A percentile compares a stretch with the other conserved stretches of the same genome.
Evolutionary conservation across 2,113 vertebrate genomes (phyloP).

Genomic region (Sinocyclocheilus maitianheensis): DNA sequence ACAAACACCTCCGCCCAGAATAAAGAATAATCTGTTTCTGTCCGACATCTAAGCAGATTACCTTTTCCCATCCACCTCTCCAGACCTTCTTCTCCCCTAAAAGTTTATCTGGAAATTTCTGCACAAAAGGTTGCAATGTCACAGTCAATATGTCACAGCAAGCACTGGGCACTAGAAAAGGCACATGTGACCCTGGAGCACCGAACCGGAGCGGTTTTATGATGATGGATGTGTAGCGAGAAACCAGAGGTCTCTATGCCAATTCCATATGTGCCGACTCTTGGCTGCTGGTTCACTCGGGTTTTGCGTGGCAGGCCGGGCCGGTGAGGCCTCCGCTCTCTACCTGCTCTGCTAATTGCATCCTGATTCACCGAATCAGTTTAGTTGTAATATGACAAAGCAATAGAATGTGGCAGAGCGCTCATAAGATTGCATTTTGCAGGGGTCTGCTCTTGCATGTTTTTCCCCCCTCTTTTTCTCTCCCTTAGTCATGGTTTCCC

Average conservation of each 20-base stretch:
- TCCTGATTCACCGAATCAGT: conserved; percentile 36
- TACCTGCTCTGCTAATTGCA: conserved; percentile 4
- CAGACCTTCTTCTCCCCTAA: background rate
- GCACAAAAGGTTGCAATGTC: conserved; percentile 66
- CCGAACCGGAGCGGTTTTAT: conserved; percentile 23
- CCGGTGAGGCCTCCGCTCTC: background rate
- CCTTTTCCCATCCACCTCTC: conserved; percentile 44
- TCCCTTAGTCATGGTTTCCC: background rate
- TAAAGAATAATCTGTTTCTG: background rate
- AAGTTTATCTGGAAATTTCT: conserved; percentile 60
- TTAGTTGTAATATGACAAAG: conserved; percentile 73
- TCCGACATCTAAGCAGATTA: conserved; percentile 65
- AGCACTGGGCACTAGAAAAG: conserved; percentile 52
- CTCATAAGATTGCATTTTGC: conserved; percentile 75
- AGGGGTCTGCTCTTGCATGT: conserved; percentile 47
- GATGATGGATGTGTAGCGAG: background rate
- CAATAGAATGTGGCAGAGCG: conserved; percentile 73
- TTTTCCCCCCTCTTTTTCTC: conserved; percentile 26
- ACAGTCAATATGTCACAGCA: conserved; percentile 60
- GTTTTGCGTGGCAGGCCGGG: conserved; percentile 19
- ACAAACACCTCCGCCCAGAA: background rate
- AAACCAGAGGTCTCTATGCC: conserved; percentile 9
- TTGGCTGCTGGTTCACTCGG: background rate
- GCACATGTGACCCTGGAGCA: conserved; percentile 56
- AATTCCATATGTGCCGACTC: background rate